A percentile compares a stretch with the other conserved stretches of the same genome.
Conservation (phyloP, 2,797 vertebrate genomes). For the Sciaenops ocellatus region DNA sequence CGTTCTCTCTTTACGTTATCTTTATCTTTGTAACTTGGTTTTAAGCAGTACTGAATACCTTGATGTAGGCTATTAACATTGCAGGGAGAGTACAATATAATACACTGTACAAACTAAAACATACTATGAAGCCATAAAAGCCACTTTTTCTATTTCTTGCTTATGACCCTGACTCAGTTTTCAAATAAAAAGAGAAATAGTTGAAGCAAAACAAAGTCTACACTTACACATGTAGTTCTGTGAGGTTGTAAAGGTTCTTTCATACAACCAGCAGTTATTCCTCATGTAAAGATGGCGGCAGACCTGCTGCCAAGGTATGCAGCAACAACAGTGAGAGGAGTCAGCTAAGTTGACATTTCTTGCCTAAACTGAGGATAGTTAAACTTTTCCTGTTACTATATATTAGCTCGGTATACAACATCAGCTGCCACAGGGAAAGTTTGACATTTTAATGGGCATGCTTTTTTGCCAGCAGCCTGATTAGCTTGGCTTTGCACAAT, state of each 20-base stretch:
- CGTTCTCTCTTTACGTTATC: neutral
- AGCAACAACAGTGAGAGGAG: no score
- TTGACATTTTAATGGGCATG: neutral
- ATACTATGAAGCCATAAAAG: neutral
- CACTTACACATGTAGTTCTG: neutral
- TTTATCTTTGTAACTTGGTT: neutral
- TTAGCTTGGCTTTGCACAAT: no score
- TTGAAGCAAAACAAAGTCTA: neutral
- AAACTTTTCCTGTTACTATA: neutral
- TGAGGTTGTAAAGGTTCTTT: neutral
- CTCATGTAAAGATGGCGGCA: neutral
- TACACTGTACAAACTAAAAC: neutral
- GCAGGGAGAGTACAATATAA: neutral
- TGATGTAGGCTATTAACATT: slow-evolving; percentile 5
- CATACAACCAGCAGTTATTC: neutral
- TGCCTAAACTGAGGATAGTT: neutral
- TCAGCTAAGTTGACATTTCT: neutral
- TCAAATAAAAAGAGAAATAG: neutral
- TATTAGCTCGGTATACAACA: neutral
- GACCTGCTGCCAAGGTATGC: neutral
- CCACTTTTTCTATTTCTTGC: neutral
- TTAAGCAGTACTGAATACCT: neutral
- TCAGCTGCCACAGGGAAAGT: neutral
- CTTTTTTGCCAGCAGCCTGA: no score
- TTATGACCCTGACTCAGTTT: neutral